Base-by-base conservation (phyloP, 2,113 vertebrate species). In the Vidua macroura region DNA sequence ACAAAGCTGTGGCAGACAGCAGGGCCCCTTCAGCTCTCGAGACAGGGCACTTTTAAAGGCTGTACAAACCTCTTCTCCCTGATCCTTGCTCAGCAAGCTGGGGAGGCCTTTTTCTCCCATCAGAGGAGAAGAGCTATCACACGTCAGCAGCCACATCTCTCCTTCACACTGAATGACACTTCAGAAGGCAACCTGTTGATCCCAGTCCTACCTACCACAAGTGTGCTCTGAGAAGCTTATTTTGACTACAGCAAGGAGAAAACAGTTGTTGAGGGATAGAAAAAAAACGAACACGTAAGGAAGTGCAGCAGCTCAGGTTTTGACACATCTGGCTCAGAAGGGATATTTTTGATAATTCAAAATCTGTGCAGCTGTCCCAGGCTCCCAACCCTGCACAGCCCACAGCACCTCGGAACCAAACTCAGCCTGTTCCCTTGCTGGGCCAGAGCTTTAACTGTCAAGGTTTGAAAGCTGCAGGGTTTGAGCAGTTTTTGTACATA, bases 121-220 rank as follows among this genome's bases (percentile, higher is more conserved):
- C 67, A 82, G 56, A 70, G 52, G 75, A 80, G 72, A 96, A 84
- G 85, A 95, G 73, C 69, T 79, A 41, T 88, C 23, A 1, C 55
- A 35, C 0, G 4, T 72, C 92, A 86, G 63, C 93, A 95, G 76
- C 59, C 76, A 33, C 79, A 39, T 51, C 81, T 88, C 66, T 83
- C 49, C 92, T 83, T 52, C 53, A 25, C n/a, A 7, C 33, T 78
- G 89, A 96, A 89, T 79, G 92, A 48, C 92, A 88, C 91, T 96
- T 96, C 89, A 94, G 80, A 91, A 93, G 58, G 53, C 77, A 90
- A 69, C 72, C 41, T 88, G 60, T 85, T 88, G 73, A 88, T 91
- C 87, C 56, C 33, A 53, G 56, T 80, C 67, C 89, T 79, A 8
- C 73, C 79, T 91, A 78, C 73, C 74, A 92, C 13, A 7, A 92